phyloP scores from a whole-genome alignment of 2,888 invertebrate species.

The Strigamia maritima region DNA sequence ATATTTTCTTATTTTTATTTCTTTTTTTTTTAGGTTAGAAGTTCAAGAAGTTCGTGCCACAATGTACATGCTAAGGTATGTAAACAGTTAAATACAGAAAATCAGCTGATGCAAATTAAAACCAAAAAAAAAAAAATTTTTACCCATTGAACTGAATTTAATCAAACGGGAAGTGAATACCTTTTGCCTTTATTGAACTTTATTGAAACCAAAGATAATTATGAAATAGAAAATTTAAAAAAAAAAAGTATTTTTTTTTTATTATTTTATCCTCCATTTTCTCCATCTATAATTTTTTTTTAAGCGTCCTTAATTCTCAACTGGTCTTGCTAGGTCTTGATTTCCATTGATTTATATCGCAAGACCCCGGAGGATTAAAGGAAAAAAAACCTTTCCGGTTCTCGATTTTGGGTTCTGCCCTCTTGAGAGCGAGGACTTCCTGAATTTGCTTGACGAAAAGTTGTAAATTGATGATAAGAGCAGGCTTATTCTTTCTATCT shows the following conservation, averaged over 20 bases:
- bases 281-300: background rate
- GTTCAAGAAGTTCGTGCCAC: conserved; percentile 38
- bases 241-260: background rate
- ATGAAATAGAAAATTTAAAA: no score
- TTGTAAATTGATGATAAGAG: background rate
- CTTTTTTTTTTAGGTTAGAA: conserved; percentile 31
- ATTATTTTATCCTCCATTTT: background rate
- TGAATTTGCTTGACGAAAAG: background rate
- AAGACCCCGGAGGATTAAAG: background rate
- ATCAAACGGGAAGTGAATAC: background rate
- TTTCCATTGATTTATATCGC: conserved; percentile 6
- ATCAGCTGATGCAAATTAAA: conserved; percentile 8
- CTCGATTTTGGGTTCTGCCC: background rate
- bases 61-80: conserved; percentile 37
- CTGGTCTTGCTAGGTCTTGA: background rate
- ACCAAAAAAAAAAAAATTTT: background rate
- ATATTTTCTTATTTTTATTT: background rate
- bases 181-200: background rate
- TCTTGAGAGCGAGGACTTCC: conserved; percentile 1
- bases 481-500: background rate
- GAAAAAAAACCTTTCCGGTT: conserved; percentile 1
- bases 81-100: background rate
- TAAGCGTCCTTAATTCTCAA: background rate
- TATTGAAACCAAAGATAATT: background rate
- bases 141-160: background rate